Percentiles rank a stretch among this genome's conserved stretches.
phyloP scores from a whole-genome alignment of 2,113 vertebrate genomes.

The Apistogramma diplotaenia region DNA sequence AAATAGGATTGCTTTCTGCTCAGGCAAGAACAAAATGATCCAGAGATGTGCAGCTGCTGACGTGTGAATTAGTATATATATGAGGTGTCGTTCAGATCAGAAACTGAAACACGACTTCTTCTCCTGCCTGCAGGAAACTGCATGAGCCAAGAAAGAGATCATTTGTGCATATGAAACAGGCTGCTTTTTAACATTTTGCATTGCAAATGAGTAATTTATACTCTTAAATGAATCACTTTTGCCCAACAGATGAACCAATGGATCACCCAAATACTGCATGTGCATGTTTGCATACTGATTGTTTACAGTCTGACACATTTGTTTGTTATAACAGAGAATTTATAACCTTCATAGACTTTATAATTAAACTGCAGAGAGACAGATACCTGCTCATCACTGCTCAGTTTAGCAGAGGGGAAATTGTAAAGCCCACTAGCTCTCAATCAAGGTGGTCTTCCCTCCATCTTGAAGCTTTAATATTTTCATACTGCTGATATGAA shows the following conservation, averaged over 20 bases:
- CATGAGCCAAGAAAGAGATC: neutral
- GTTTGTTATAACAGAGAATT: neutral
- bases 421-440: too few species aligned
- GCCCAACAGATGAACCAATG: neutral
- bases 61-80: neutral
- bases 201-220: neutral
- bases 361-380: neutral
- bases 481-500: neutral
- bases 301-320: neutral
- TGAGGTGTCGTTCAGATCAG: neutral
- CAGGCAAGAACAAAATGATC: neutral
- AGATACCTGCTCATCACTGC: too few species aligned
- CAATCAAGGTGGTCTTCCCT: neutral
- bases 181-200: neutral
- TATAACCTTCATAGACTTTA: neutral
- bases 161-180: neutral
- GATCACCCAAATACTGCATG: neutral
- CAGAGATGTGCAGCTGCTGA: neutral
- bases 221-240: neutral
- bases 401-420: too few species aligned
- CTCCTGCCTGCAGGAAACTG: neutral
- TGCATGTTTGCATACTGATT: neutral
- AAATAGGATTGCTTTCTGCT: neutral
- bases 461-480: neutral
- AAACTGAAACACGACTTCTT: neutral